These are phyloP conservation scores for Gymnocephalus cernua DNA, from an alignment of 2,113 vertebrate species.

Conservation along the genomic window DNA sequence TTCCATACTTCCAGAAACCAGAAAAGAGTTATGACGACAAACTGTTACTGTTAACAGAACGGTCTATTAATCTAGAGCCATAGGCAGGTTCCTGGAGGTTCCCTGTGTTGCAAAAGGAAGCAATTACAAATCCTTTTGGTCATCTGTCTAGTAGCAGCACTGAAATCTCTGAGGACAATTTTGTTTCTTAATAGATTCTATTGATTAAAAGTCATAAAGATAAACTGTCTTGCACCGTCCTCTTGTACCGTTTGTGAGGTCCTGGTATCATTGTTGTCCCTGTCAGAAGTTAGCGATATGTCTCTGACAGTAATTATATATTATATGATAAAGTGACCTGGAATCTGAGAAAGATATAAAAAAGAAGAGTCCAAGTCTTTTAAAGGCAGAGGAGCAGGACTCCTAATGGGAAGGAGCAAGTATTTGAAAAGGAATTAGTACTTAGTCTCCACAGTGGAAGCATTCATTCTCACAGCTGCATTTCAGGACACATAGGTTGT, in stretches of 20 bases:
- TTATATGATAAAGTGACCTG: slow-evolving; percentile 19
- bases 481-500: slow-evolving; percentile 71
- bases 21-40: slow-evolving; percentile 43
- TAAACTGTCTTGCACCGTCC: slow-evolving; percentile 17
- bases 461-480: slow-evolving; percentile 84
- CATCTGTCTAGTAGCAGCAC: slow-evolving; percentile 33
- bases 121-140: slow-evolving; percentile 42
- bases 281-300: slow-evolving; percentile 20
- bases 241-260: slow-evolving; percentile 21
- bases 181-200: slow-evolving; percentile 60
- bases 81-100: slow-evolving; percentile 38
- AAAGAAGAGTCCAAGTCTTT: slow-evolving; percentile 29
- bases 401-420: slow-evolving; percentile 55
- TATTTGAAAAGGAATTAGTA: slow-evolving; percentile 74
- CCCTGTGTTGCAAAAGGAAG: slow-evolving; percentile 13
- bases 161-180: slow-evolving; percentile 35
- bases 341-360: slow-evolving; percentile 29
- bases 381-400: slow-evolving; percentile 49
- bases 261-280: slow-evolving; percentile 8
- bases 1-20: slow-evolving; percentile 50
- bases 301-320: slow-evolving; percentile 12
- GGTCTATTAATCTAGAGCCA: slow-evolving; percentile 56
- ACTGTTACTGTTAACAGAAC: slow-evolving; percentile 41
- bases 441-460: slow-evolving; percentile 77
- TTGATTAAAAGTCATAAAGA: slow-evolving; percentile 69